Base-by-base conservation (phyloP, 2,113 vertebrate species). In the Romanogobio albipinnatus region DNA sequence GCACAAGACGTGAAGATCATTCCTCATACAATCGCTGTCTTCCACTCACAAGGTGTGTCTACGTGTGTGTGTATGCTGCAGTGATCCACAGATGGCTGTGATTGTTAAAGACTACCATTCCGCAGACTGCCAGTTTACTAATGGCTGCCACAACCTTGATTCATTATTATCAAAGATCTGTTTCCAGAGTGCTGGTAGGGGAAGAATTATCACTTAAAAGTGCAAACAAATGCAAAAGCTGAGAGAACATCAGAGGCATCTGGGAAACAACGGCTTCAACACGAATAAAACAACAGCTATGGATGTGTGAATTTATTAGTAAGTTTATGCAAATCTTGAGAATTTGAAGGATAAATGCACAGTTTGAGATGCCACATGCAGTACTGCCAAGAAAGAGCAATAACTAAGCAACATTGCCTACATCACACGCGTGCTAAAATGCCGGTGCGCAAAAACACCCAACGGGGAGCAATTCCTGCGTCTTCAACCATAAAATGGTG, bases 111-210 rank as follows among this genome's bases (percentile, higher is more conserved):
- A 76, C 43, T 71, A 77, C 47, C n/a, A 39, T 78, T 91, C 90
- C 43, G 89, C 91, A 89, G 76, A 93, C 66, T 71, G 90, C 89
- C 92, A 94, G 93, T 94, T 92, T 92, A 88, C 92, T 94, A 94
- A 94, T 93, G 91, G 92, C 93, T 92, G 92, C 92, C 90, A 90
- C 91, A 94, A 91, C 89, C 92, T 93, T 92, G 91, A 93, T 92
- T 93, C 92, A 93, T 91, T 92, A 91, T 93, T 92, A 91, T 92
- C 90, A 91, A 91, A 93, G 90, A 91, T 89, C 84, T 53, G 86
- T 90, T 92, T 91, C 85, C 86, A 92, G 89, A 92, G 92, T 92
- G 92, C 92, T 76, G 84, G 84, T 70, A 90, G 88, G 86, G 77
- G 49, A 53, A 70, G 89, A 91, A 93, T 91, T 90, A 92, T 90